Percentiles rank a stretch among this genome's conserved stretches.
Evolutionary conservation across 2,797 vertebrate genomes (phyloP).

Genomic region (Scarus forsteni): DNA sequence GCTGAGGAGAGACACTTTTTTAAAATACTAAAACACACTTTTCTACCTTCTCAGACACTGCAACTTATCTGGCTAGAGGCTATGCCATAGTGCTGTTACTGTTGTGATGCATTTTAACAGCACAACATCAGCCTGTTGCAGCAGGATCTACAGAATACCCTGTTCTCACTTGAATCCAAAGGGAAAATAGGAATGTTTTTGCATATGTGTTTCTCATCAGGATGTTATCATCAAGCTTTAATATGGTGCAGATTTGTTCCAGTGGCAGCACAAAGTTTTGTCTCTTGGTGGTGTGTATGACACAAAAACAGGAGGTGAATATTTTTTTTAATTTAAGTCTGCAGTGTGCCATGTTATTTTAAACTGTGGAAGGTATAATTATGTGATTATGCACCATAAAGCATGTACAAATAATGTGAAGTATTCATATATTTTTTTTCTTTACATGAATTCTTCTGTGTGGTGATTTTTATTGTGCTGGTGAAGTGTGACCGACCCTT

Average conservation of each 20-base stretch:
- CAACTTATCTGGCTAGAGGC: slow-evolving; percentile 12
- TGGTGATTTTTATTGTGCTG: slow-evolving; percentile 3
- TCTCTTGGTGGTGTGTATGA: neutral
- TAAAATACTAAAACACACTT: slow-evolving; percentile 4
- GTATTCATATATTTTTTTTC: neutral
- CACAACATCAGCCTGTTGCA: neutral
- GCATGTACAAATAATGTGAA: neutral
- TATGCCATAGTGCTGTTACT: neutral
- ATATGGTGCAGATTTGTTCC: slow-evolving; percentile 19
- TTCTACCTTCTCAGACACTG: slow-evolving; percentile 26
- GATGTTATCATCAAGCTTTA: slow-evolving; percentile 34
- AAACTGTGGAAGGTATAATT: no score
- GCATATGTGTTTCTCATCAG: slow-evolving; percentile 55
- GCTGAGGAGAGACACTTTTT: slow-evolving; percentile 19
- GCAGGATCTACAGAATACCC: slow-evolving; percentile 35
- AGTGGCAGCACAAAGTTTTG: slow-evolving; percentile 3
- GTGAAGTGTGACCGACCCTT: slow-evolving; percentile 11
- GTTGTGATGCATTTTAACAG: neutral
- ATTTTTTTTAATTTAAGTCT: neutral
- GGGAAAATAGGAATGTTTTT: slow-evolving; percentile 50
- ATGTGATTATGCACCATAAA: neutral
- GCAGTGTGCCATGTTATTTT: no score
- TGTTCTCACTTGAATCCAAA: slow-evolving; percentile 32
- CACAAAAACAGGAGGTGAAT: neutral
- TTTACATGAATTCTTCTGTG: slow-evolving; percentile 6